Base-by-base conservation (phyloP, 2,888 invertebrate species). In the Pollenia griseotomentosa region DNA sequence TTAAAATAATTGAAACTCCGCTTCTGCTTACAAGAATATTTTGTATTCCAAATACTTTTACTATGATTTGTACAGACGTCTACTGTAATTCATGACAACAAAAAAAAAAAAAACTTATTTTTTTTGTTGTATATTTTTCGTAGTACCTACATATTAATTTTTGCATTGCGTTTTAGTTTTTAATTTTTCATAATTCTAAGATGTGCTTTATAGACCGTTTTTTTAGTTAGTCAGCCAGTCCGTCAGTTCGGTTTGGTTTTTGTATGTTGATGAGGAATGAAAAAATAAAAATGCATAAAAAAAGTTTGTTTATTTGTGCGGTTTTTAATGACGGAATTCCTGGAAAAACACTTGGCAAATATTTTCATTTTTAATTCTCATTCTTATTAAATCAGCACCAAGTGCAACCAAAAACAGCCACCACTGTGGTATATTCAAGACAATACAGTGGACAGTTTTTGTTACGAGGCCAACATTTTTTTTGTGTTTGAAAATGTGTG, bases 261-360 rank as follows among this genome's bases (percentile, higher is more conserved):
- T 10, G 8, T 79, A 53, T 65, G 65, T 19, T 73, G 73, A 65
- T 57, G 65, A 63, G 33, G 14, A 61, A 61, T 48, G 57, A n/a
- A 71, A 63, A 63, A 53, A 44, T 14, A 80, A 71, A 61, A 42
- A 16, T 51, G 19, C 53, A 63, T 55, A 55, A 70, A 74, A 55
- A 66, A 87, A 84, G 70, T 88, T 87, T 83, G 88, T 88, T 88
- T 90, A 89, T 91, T 91, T 92, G 89, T 90, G 90, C 89, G 89
- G 90, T 87, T 88, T 89, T 85, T 82, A 80, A 86, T 87, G 86
- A 87, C 86, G 90, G 89, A 90, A 91, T 92, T 92, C 92, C 92
- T 90, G 92, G 92, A 92, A 92, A 90, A 90, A 88, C 88, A 89
- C 89, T 89, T 88, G 88, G 89, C 88, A 88, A 88, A 88, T 88